A percentile compares a stretch with the other conserved stretches of the same genome.
phyloP scores from a whole-genome alignment of 2,888 invertebrate genomes.

The Diplazon laetatorius region DNA sequence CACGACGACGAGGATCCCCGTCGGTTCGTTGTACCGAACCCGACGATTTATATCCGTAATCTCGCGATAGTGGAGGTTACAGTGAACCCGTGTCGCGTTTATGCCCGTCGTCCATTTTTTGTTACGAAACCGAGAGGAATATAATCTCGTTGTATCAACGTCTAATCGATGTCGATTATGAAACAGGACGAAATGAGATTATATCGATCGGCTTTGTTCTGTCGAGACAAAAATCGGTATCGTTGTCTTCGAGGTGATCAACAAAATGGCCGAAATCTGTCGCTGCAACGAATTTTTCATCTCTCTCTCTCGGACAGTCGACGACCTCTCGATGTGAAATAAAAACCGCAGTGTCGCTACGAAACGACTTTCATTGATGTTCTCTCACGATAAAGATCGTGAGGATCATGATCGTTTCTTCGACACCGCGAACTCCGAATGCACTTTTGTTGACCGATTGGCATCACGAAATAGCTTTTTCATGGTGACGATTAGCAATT shows the following conservation, averaged over 20 bases:
- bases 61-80: not conserved
- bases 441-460: no score
- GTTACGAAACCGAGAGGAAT: constrained; percentile 30
- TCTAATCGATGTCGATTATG: constrained; percentile 19
- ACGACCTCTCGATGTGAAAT: constrained; percentile 3
- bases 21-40: constrained; percentile 32
- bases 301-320: constrained; percentile 13
- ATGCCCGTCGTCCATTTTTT: not conserved
- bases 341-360: not conserved
- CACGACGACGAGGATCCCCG: not conserved
- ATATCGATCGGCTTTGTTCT: no score
- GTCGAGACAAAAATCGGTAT: no score
- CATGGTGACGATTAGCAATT: no score
- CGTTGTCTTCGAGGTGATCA: constrained; percentile 1
- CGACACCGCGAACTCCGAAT: no score
- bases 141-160: constrained; percentile 8
- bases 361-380: constrained; percentile 23
- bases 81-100: not conserved
- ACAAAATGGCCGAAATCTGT: no score
- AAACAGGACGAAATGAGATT: no score
- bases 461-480: no score
- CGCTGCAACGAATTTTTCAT: constrained; percentile 1
- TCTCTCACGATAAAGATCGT: not conserved
- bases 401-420: not conserved
- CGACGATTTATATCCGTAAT: constrained; percentile 4